phyloP scores from a whole-genome alignment of 2,888 invertebrate genomes.

The Morpho helenor region DNA sequence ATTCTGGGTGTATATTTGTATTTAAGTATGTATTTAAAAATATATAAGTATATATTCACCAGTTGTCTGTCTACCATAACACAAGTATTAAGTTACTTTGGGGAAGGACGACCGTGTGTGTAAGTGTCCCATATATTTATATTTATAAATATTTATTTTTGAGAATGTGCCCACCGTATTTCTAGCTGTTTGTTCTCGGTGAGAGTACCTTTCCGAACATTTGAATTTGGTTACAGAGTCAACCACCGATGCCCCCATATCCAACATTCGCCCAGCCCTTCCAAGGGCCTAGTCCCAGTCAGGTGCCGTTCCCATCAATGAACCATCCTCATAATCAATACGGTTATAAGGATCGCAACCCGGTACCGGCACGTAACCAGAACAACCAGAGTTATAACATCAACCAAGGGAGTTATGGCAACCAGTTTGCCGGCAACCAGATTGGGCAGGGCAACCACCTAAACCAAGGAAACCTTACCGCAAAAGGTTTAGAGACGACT shows the following conservation, averaged over 20 bases:
- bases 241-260: constrained; percentile 48
- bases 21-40: too few species aligned
- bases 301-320: constrained; percentile 53
- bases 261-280: constrained; percentile 47
- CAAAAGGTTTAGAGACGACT: constrained; percentile 15
- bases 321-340: constrained; percentile 37
- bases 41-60: too few species aligned
- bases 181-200: too few species aligned
- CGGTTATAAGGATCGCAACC: constrained; percentile 22
- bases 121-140: too few species aligned
- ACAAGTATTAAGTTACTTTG: too few species aligned
- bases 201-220: too few species aligned
- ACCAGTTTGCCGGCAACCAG: constrained; percentile 7
- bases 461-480: constrained; percentile 30
- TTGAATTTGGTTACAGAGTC: constrained; percentile 32
- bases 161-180: too few species aligned
- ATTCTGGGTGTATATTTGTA: too few species aligned
- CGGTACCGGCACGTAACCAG: constrained; percentile 10
- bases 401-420: constrained; percentile 15
- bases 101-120: too few species aligned
- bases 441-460: constrained; percentile 31
- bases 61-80: too few species aligned
- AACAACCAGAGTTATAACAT: constrained; percentile 14
- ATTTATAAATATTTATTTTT: too few species aligned
- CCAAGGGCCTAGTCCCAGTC: constrained; percentile 41